Base-by-base conservation (phyloP, 2,888 invertebrate genomes). In the Carabus problematicus region DNA sequence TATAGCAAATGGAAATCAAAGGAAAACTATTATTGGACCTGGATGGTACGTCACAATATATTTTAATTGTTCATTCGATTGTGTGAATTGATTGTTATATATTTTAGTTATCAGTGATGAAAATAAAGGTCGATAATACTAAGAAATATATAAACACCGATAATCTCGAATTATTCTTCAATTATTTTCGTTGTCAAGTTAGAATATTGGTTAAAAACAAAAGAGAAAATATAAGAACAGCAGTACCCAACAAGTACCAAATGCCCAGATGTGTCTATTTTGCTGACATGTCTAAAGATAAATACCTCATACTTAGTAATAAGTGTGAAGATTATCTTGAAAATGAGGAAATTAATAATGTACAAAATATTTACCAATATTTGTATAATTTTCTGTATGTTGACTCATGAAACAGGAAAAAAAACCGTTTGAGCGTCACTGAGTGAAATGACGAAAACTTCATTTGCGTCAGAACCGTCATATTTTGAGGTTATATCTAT, bases 401-500 rank as follows among this genome's bases (percentile, higher is more conserved):
- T 29, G 55, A 29, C 18, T n/a, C n/a, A n/a, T n/a, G n/a, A n/a
- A n/a, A n/a, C 9, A 55, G 2, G 45, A 45, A 2, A 12, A 45
- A 45, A 45, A 45, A 45, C 2, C 2, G 45, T 45, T 45, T 45
- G 45, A 45, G 45, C 2, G 12, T 14, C 45, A 12, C 45, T 12
- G 45, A 9, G 18, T 12, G 63, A 29, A 29, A 29, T 29, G 2
- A 29, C 2, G 6, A 29, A 29, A 29, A 29, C 29, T 29, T 54
- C 52, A 63, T 63, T 54, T 63, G 19, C 63, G 63, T 63, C 64
- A n/a, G n/a, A n/a, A n/a, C n/a, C 45, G 58, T 66, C 66, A 66
- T 40, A 59, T 66, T 58, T 69, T 78, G 77, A 77, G 75, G 75
- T 74, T 73, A 70, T 69, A 72, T 76, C 76, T 77, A 77, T 77